phyloP scores from a whole-genome alignment of 2,113 vertebrate genomes.

The Picathartes gymnocephalus region DNA sequence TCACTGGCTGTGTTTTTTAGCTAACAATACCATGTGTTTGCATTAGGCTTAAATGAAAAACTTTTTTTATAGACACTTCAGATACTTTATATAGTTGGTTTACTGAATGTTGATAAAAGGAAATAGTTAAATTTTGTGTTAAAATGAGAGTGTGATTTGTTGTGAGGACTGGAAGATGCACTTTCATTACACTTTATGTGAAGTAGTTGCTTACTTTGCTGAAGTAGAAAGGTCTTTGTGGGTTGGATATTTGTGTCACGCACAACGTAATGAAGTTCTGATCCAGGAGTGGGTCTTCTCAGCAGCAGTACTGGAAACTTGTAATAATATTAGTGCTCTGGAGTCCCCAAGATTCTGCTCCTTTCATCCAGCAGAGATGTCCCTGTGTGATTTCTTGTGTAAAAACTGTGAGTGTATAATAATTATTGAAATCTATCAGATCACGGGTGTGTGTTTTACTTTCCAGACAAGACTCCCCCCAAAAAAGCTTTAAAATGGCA shows the following conservation, averaged over 20 bases:
- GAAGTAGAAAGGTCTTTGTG: neutral
- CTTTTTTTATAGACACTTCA: neutral
- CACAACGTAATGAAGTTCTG: rapidly evolving
- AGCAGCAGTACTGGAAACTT: neutral
- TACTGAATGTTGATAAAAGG: neutral
- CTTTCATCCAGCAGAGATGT: neutral
- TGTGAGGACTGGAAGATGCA: neutral
- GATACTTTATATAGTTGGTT: neutral
- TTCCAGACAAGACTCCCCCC: neutral
- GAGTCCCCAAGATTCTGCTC: neutral
- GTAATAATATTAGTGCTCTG: neutral
- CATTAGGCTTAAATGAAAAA: neutral
- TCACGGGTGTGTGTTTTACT: neutral
- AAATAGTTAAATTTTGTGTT: neutral
- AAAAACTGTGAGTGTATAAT: neutral
- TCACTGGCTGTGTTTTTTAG: constrained; percentile 29
- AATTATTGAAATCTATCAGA: neutral
- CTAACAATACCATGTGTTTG: constrained; percentile 35
- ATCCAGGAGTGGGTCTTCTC: neutral
- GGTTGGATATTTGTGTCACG: neutral
- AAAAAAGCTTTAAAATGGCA: neutral
- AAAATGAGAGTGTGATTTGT: neutral
- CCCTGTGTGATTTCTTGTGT: neutral
- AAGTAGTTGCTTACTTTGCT: neutral
- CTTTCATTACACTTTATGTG: neutral